Evolutionary conservation across 2,888 invertebrate genomes (phyloP), one percentile per base, ranked within the genome.

Genomic region (Pyrrhia umbra): DNA sequence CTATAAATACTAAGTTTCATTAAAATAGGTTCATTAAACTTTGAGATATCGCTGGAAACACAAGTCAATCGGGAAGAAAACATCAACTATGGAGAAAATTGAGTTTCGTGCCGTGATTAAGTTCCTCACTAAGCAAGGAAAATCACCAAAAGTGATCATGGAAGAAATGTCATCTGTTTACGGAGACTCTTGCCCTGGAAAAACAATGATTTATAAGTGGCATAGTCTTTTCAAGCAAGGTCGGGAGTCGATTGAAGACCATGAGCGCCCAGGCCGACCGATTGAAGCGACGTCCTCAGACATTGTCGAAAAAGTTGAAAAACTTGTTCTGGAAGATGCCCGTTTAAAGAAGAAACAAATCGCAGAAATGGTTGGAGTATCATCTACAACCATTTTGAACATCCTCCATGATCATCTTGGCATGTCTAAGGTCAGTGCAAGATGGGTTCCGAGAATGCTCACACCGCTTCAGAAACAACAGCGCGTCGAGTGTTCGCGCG

Each of bases 81-180:
- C 61, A 45, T 56, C 43, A 52, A 65, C 50, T 49, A 55, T 56
- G 40, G 50, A 54, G 37, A 69, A 65, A 61, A 51, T 59, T 39
- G 55, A 69, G 64, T 57, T 58, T 50, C 50, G 40, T 46, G 49
- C 59, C 65, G 62, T n/a, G n/a, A n/a, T n/a, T n/a, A n/a, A 74
- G 65, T 67, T 62, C 52, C 50, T 67, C n/a, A 65, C 52, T 30
- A 68, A 69, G 64, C 59, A 72, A 65, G 54, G 60, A 68, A 66
- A n/a, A n/a, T n/a, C n/a, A n/a, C n/a, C 70, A 57, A 27, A 72
- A 75, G 45, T 23, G 21, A 60, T 55, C 52, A 60, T 68, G 51
- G 16, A 76, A 70, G 51, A 65, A 27, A 68, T 61, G 60, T 27
- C 60, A 25, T 58, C 57, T 27, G 63, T 66, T 67, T 56, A 62